Percentiles rank a stretch among this genome's conserved stretches.
These are phyloP conservation scores for Eupeodes latifasciatus DNA, from an alignment of 2,888 invertebrate species.

Conservation along the genomic window DNA sequence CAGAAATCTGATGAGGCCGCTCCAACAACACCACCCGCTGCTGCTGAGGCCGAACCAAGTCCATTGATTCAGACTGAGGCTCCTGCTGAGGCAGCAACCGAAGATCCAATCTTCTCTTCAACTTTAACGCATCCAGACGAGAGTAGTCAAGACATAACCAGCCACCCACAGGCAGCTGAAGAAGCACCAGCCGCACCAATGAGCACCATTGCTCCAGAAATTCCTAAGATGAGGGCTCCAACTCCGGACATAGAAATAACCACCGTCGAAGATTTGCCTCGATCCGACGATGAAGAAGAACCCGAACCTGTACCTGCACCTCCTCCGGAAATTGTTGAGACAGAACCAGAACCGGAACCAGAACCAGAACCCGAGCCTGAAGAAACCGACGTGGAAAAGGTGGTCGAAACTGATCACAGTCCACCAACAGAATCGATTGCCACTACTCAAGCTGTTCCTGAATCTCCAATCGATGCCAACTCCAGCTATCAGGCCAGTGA, in stretches of 20 bases:
- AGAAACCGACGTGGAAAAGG: slow-evolving; percentile 32
- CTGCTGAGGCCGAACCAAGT: slow-evolving; percentile 54
- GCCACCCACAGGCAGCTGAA: slow-evolving; percentile 82
- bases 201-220: slow-evolving; percentile 80
- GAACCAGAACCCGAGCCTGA: slow-evolving; percentile 30
- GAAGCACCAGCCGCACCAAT: slow-evolving; percentile 68
- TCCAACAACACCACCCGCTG: slow-evolving; percentile 12
- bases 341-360: slow-evolving; percentile 50
- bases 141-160: slow-evolving; percentile 82
- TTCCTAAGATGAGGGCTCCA: slow-evolving; percentile 81
- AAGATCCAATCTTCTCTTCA: slow-evolving; percentile 81
- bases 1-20: slow-evolving; percentile 32
- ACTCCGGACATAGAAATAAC: slow-evolving; percentile 84
- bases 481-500: slow-evolving; percentile 78
- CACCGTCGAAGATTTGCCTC: slow-evolving; percentile 83
- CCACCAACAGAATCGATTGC: slow-evolving; percentile 81
- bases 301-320: slow-evolving; percentile 76
- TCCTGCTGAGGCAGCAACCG: slow-evolving; percentile 57
- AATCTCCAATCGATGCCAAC: slow-evolving; percentile 78
- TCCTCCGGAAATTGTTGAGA: slow-evolving; percentile 60
- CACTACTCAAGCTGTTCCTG: slow-evolving; percentile 78
- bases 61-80: slow-evolving; percentile 63
- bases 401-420: slow-evolving; percentile 80
- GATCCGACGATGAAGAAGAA: slow-evolving; percentile 84
- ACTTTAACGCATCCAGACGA: slow-evolving; percentile 82